Base-by-base conservation (phyloP, 2,888 invertebrate genomes). In the Drosophila meridiana region DNA sequence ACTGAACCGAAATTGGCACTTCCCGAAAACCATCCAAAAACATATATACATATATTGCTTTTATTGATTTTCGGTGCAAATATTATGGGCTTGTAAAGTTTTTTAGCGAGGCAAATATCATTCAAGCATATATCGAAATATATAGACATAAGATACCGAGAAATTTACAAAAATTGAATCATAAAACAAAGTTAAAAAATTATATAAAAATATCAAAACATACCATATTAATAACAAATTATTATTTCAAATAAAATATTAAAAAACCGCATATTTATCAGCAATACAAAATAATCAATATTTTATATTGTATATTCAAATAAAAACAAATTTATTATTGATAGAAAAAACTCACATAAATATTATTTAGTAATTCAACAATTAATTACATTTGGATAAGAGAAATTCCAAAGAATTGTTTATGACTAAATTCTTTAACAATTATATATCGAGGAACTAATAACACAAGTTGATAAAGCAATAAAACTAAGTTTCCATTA, bases 31-130 rank as follows among this genome's bases (percentile, higher is more conserved):
- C 4, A 52, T n/a, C 42, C 11, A 20, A 28, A n/a, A 34, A 34
- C 1, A 42, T n/a, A 32, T 9, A 30, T 56, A 20, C 20, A 34
- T 32, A 52, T 11, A 11, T 40, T 2, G 6, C 3, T 11, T 67
- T 14, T 61, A 9, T 40, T 8, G 47, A 13, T 58, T 48, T 40
- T 58, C n/a, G 26, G 48, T 65, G 40, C 40, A 64, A 50, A 34
- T 38, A 36, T 34, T n/a, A 57, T 40, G 5, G 1, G 3, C 20
- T 30, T 13, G 40, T 13, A 28, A 48, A 14, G 30, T 20, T 50
- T 3, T 40, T 60, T 32, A 40, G n/a, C 30, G 20, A 48, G 7
- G 38, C 20, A 38, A 28, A 36, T 14, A n/a, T 13, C 1, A 32
- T 13, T 43, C 4, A 32, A 43, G 26, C 0, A 34, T 13, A 6